A percentile compares a stretch with the other conserved stretches of the same genome.
Evolutionary conservation across 2,113 vertebrate species (phyloP).

Genomic region (Cavia aperea): DNA sequence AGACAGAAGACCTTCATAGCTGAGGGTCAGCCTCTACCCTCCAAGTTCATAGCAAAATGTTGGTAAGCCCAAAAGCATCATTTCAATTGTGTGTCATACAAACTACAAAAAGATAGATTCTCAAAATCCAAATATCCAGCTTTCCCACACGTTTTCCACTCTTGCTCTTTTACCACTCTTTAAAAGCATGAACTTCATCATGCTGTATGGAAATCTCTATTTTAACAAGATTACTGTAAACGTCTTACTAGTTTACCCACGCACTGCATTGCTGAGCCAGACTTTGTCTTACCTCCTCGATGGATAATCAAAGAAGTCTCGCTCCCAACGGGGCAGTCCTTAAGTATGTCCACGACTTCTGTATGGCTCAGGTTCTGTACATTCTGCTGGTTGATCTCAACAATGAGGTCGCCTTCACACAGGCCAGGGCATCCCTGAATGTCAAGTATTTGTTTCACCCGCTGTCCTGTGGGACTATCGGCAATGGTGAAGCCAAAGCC

Average conservation of each 20-base stretch:
- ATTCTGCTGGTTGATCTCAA: slow-evolving; percentile 97
- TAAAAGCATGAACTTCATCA: neutral
- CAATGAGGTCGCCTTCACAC: slow-evolving; percentile 95
- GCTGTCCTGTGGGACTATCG: slow-evolving; percentile 92
- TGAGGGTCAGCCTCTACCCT: neutral
- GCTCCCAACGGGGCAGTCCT: slow-evolving; percentile 91
- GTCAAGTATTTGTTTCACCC: slow-evolving; percentile 98
- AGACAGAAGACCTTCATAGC: neutral
- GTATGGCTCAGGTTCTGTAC: slow-evolving; percentile 92
- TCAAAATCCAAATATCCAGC: neutral
- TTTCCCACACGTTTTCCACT: slow-evolving; percentile 13
- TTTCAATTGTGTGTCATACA: neutral
- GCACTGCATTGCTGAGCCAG: slow-evolving; percentile 16
- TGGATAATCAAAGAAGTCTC: slow-evolving; percentile 94
- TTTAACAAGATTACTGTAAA: neutral
- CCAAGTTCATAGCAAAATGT: neutral
- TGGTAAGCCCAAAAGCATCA: slow-evolving; percentile 16
- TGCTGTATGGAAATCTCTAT: neutral
- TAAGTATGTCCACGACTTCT: slow-evolving; percentile 98
- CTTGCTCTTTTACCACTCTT: neutral
- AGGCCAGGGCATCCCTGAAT: slow-evolving; percentile 95
- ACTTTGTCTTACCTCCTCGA: slow-evolving; percentile 87
- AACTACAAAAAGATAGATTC: neutral
- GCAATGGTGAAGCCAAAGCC: slow-evolving; percentile 99
- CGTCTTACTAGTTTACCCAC: neutral